Conservation (phyloP, 2,888 invertebrate species). For the Oscheius onirici region DNA sequence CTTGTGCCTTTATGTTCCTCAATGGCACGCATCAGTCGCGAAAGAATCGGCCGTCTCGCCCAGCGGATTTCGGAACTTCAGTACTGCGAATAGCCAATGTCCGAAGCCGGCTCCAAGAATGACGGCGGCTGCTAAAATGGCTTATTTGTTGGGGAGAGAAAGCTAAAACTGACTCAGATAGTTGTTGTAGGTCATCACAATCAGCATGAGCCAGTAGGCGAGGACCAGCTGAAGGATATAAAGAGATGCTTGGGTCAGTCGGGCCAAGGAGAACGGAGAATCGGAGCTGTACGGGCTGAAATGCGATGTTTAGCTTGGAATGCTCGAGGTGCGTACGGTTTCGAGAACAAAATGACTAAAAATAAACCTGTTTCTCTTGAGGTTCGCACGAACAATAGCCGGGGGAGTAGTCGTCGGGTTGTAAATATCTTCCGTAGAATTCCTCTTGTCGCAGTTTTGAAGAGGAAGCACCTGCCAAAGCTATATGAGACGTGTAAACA, state of each 20-base stretch:
- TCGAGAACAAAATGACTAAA: neutral
- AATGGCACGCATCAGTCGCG: slow-evolving; percentile 64
- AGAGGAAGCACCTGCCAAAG: slow-evolving; percentile 5
- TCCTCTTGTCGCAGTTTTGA: neutral
- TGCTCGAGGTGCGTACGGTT: too few species aligned
- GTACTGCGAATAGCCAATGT: slow-evolving; percentile 64
- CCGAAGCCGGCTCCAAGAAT: slow-evolving; percentile 66
- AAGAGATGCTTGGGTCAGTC: slow-evolving; percentile 41
- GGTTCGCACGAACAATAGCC: neutral
- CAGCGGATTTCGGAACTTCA: slow-evolving; percentile 49
- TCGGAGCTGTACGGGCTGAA: slow-evolving; percentile 16
- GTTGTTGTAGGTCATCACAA: slow-evolving; percentile 69
- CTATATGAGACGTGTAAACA: neutral
- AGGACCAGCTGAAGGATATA: slow-evolving; percentile 62
- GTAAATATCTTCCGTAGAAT: slow-evolving; percentile 25
- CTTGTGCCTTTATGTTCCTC: slow-evolving; percentile 8
- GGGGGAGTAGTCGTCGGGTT: slow-evolving; percentile 27
- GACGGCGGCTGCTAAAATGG: slow-evolving; percentile 59
- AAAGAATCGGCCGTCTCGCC: slow-evolving; percentile 58
- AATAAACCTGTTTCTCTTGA: slow-evolving; percentile 3
- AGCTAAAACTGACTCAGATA: slow-evolving; percentile 58
- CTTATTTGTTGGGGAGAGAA: neutral
- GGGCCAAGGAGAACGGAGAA: slow-evolving; percentile 18
- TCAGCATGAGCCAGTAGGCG: slow-evolving; percentile 70
- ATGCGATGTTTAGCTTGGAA: neutral